Conservation (phyloP, 2,113 vertebrate genomes). For the Nycticryphes semicollaris region DNA sequence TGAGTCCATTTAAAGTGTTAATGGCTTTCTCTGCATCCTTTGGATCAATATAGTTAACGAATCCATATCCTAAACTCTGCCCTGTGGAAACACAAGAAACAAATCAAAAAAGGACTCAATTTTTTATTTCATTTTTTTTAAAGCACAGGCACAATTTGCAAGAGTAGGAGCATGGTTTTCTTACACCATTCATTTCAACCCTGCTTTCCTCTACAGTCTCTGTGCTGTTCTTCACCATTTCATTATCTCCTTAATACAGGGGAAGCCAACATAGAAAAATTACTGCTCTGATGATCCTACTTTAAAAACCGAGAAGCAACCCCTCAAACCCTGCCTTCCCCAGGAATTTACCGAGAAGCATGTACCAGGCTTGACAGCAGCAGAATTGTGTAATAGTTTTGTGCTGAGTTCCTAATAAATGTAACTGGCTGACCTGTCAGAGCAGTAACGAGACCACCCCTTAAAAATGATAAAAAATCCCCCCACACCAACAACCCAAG, state of each 20-base stretch:
- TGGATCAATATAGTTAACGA: constrained; percentile 99
- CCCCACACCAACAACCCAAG: neutral
- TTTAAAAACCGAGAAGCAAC: neutral
- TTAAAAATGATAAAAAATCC: neutral
- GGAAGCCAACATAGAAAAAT: neutral
- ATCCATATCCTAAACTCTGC: constrained; percentile 99
- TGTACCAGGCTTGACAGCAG: neutral
- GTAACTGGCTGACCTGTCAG: constrained; percentile 22
- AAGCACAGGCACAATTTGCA: constrained; percentile 28
- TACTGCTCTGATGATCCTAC: neutral
- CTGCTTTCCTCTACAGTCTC: neutral
- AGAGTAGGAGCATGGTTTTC: neutral
- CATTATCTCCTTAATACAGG: neutral
- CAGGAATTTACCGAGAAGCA: neutral
- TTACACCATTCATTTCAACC: neutral
- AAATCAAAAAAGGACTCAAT: constrained; percentile 63
- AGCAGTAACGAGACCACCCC: constrained; percentile 40
- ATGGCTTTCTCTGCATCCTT: constrained; percentile 99
- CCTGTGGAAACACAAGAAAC: constrained; percentile 83
- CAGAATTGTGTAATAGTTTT: neutral
- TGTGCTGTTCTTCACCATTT: neutral
- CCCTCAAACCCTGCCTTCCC: neutral
- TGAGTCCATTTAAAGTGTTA: constrained; percentile 99
- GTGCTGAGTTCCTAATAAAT: constrained; percentile 22
- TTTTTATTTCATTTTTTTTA: constrained; percentile 37